A percentile compares a stretch with the other conserved stretches of the same genome.
Evolutionary conservation across 2,888 invertebrate genomes (phyloP).

Genomic region (Capitulum mitella): DNA sequence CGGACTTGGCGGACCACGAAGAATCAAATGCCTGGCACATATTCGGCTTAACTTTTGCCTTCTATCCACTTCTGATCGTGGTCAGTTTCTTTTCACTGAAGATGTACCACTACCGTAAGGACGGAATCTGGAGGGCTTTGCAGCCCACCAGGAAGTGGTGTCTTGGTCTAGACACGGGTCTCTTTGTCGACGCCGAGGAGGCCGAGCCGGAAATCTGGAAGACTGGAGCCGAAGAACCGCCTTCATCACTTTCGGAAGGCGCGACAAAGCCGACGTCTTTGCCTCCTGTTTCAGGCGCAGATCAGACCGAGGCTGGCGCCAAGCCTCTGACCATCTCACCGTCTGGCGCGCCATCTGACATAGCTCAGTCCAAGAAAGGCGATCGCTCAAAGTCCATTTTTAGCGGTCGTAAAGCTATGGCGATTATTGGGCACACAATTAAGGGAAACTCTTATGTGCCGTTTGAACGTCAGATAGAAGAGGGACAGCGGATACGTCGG

Average conservation of each 20-base stretch:
- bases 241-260: too few species aligned
- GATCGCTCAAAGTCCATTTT: constrained; percentile 1
- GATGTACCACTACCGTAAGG: neutral
- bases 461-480: neutral
- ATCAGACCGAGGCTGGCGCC: too few species aligned
- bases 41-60: neutral
- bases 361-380: too few species aligned
- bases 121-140: neutral
- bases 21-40: neutral
- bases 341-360: neutral
- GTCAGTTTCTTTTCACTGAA: neutral
- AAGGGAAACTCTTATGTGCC: neutral
- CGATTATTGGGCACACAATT: neutral
- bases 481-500: neutral
- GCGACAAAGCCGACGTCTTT: too few species aligned
- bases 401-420: neutral
- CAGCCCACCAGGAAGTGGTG: constrained; percentile 17
- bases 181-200: neutral
- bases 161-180: neutral
- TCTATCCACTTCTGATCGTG: neutral
- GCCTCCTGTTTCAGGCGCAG: too few species aligned
- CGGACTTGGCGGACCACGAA: neutral
- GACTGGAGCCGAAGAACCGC: too few species aligned
- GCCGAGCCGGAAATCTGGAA: neutral
- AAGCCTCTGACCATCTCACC: neutral